Evolutionary conservation across 2,113 vertebrate species (phyloP).

Genomic region (Elachura formosa): DNA sequence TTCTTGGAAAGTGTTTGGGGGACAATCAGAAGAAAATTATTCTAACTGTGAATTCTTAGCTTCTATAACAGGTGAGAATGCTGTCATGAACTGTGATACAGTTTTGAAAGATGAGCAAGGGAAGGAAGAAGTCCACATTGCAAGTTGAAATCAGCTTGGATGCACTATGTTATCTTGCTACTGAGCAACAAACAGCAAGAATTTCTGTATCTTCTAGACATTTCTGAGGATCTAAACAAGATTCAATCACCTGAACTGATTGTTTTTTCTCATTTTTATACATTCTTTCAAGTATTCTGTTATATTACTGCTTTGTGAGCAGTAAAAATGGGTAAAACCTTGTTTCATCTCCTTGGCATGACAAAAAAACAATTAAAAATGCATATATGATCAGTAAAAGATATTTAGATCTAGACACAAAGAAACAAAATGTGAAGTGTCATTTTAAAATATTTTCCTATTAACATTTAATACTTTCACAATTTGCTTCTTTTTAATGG

Average conservation of each 20-base stretch:
- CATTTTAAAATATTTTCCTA: not conserved
- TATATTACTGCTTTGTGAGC: not conserved
- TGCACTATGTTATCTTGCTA: not conserved
- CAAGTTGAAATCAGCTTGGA: not conserved
- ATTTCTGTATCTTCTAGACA: not conserved
- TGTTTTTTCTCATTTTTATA: not conserved
- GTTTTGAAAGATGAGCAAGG: not conserved
- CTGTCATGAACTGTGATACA: not conserved
- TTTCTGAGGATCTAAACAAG: not conserved
- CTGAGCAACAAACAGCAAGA: not conserved
- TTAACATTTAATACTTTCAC: not conserved
- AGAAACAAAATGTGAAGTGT: not conserved
- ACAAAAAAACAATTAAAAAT: not conserved
- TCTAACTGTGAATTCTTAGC: not conserved
- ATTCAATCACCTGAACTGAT: not conserved
- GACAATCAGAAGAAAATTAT: not conserved
- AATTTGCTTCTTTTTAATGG: not conserved
- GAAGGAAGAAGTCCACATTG: not conserved
- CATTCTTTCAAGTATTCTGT: not conserved
- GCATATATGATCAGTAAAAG: not conserved
- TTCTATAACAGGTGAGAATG: not conserved
- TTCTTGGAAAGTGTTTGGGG: not conserved
- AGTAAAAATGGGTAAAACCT: not conserved
- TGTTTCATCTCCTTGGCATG: not conserved
- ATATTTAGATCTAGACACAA: not conserved